A percentile compares a stretch with the other conserved stretches of the same genome.
Conservation (phyloP, 2,888 invertebrate species). For the Apotomis turbidana region DNA sequence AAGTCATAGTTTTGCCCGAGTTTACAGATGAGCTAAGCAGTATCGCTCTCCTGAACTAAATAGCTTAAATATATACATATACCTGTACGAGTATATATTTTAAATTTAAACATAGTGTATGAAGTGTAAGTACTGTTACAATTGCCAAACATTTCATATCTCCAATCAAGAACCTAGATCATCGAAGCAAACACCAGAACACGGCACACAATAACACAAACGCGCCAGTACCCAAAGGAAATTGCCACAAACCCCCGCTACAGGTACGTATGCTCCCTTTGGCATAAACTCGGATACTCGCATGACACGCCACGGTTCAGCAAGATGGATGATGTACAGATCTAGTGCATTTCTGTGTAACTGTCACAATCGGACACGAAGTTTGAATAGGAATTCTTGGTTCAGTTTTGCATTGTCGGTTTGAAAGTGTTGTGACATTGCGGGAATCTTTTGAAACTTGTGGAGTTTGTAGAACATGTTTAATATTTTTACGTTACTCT, state of each 20-base stretch:
- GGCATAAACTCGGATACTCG: slow-evolving; percentile 23
- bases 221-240: slow-evolving; percentile 16
- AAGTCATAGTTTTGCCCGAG: no score
- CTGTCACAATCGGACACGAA: slow-evolving; percentile 36
- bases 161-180: neutral
- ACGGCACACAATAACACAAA: neutral
- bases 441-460: neutral
- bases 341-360: slow-evolving; percentile 40
- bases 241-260: slow-evolving; percentile 18
- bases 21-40: no score
- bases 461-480: neutral
- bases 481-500: no score
- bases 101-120: no score
- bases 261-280: slow-evolving; percentile 29
- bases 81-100: no score
- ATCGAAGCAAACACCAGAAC: neutral
- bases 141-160: no score
- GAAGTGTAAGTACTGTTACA: no score
- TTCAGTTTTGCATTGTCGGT: slow-evolving; percentile 38
- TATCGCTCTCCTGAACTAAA: no score
- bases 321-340: slow-evolving; percentile 40
- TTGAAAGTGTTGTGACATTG: slow-evolving; percentile 12
- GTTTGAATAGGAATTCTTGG: slow-evolving; percentile 41
- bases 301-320: slow-evolving; percentile 24
- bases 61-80: no score